Conservation (phyloP, 2,797 vertebrate genomes). For the Onychomys leucogaster region DNA sequence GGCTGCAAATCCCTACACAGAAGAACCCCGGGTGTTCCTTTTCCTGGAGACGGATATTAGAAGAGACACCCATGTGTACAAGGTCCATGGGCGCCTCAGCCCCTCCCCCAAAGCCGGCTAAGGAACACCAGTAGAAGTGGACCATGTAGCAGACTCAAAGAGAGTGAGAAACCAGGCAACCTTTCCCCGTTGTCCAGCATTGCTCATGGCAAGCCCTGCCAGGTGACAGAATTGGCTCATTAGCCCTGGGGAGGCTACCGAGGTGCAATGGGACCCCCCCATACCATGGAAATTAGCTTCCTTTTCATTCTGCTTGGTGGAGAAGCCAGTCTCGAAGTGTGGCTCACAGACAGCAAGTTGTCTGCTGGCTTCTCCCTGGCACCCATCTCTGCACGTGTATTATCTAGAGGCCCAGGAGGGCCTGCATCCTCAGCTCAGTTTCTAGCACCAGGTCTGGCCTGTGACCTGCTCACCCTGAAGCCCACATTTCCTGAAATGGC, state of each 20-base stretch:
- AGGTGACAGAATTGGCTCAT: not conserved
- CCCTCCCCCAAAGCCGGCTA: not conserved
- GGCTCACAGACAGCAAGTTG: not conserved
- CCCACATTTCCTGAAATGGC: conserved; percentile 56
- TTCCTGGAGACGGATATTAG: not conserved
- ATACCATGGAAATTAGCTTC: not conserved
- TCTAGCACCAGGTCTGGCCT: conserved; percentile 38
- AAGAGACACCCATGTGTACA: not conserved
- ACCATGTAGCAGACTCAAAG: not conserved
- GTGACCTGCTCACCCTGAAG: not conserved
- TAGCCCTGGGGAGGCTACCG: not conserved
- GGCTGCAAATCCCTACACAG: not conserved
- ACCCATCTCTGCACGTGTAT: rapidly evolving
- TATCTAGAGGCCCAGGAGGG: not conserved
- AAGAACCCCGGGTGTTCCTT: conserved; percentile 4
- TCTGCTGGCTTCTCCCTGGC: not conserved
- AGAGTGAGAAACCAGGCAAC: not conserved
- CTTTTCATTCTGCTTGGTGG: not conserved
- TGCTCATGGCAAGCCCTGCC: not conserved
- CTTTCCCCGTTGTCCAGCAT: not conserved
- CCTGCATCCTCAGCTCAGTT: not conserved
- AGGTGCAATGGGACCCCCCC: not conserved
- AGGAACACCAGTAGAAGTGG: not conserved
- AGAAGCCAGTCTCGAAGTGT: not conserved
- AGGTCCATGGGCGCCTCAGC: not conserved